phyloP scores from a whole-genome alignment of 2,888 invertebrate genomes.

The Tenthredo distinguenda region DNA sequence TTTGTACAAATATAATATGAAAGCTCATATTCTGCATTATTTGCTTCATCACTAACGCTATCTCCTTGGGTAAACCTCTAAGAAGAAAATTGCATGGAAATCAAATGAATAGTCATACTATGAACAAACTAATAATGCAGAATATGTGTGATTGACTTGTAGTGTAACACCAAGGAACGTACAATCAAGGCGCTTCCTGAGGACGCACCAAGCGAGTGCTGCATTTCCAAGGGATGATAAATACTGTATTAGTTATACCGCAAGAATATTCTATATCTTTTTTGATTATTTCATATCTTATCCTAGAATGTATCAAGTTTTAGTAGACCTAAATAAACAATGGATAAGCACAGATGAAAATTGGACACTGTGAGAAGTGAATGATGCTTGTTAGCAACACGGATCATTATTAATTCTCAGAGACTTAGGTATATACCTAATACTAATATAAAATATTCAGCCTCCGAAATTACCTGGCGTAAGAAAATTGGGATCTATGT shows the following conservation, averaged over 20 bases:
- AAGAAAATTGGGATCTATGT: slow-evolving; percentile 82
- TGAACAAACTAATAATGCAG: slow-evolving; percentile 21
- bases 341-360: not conserved
- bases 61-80: not conserved
- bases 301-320: not conserved
- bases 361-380: not conserved
- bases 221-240: slow-evolving; percentile 74
- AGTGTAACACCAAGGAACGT: slow-evolving; percentile 79
- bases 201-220: slow-evolving; percentile 96
- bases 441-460: not conserved
- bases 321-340: not conserved
- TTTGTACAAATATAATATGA: slow-evolving; percentile 8
- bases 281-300: slow-evolving; percentile 1
- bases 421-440: not conserved
- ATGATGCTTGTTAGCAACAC: not conserved
- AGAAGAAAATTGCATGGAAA: not conserved
- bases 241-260: slow-evolving; percentile 17
- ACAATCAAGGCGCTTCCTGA: slow-evolving; percentile 95
- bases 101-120: slow-evolving; percentile 10
- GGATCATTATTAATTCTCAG: not conserved
- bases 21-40: slow-evolving; percentile 24
- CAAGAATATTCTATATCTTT: not conserved
- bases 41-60: not conserved
- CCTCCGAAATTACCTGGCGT: slow-evolving; percentile 80
- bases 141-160: slow-evolving; percentile 13